Conservation (phyloP, 2,888 invertebrate species). For the Tinea pellionella region DNA sequence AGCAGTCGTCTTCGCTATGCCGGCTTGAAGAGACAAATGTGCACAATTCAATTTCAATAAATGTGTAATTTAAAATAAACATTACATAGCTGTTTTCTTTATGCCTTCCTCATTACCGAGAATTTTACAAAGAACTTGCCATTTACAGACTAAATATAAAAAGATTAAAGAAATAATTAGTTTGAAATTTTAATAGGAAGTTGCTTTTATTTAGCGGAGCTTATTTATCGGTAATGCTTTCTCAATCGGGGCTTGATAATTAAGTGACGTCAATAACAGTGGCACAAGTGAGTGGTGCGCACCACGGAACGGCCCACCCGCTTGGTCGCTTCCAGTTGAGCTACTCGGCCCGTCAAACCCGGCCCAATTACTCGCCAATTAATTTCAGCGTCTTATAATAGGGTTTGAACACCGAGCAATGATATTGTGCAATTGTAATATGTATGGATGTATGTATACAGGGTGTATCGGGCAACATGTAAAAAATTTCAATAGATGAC, state of each 20-base stretch:
- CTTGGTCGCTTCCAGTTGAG: neutral
- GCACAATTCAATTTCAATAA: too few relatives aligned
- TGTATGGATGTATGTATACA: too few relatives aligned
- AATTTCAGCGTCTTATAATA: constrained; percentile 29
- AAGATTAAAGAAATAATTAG: too few relatives aligned
- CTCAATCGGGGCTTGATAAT: constrained; percentile 6
- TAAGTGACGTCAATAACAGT: constrained; percentile 14
- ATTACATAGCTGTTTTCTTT: too few relatives aligned
- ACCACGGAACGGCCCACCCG: neutral
- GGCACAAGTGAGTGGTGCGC: constrained; percentile 4
- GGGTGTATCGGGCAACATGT: too few relatives aligned
- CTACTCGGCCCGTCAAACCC: constrained; percentile 24
- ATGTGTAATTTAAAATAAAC: too few relatives aligned
- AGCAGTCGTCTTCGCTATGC: too few relatives aligned
- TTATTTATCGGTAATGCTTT: neutral
- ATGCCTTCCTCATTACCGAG: too few relatives aligned
- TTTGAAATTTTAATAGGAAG: too few relatives aligned
- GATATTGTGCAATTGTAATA: neutral
- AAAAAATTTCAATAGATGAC: too few relatives aligned
- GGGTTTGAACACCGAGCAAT: neutral
- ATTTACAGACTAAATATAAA: neutral
- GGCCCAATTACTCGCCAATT: constrained; percentile 61
- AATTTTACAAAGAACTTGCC: neutral
- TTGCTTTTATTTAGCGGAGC: too few relatives aligned
- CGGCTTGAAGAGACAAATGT: too few relatives aligned